Evolutionary conservation across 2,113 vertebrate species (phyloP).

Genomic region (Colinus virginianus): DNA sequence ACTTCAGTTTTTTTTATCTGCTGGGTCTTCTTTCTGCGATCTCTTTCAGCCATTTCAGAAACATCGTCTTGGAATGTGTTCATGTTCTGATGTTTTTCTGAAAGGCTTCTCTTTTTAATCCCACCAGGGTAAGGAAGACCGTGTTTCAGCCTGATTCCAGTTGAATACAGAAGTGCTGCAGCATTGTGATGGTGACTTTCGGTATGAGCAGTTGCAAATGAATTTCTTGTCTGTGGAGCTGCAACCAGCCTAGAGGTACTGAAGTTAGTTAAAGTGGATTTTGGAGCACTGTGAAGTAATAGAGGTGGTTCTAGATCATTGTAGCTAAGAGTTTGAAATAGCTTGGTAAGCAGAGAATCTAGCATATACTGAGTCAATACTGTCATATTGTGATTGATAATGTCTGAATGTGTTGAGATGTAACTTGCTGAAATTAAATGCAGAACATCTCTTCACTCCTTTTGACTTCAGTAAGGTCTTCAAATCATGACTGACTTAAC

Average conservation of each 20-base stretch:
- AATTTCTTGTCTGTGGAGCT: neutral
- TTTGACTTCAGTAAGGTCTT: neutral
- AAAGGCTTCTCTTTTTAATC: neutral
- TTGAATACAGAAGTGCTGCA: neutral
- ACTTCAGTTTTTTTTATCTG: neutral
- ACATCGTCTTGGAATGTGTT: neutral
- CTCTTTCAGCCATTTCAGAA: neutral
- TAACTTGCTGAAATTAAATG: neutral
- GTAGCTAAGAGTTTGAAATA: neutral
- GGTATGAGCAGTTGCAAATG: neutral
- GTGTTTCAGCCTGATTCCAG: neutral
- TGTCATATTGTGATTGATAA: neutral
- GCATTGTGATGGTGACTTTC: neutral
- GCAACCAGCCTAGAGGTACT: neutral
- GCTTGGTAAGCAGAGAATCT: neutral
- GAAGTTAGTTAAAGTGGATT: neutral
- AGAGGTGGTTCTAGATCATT: neutral
- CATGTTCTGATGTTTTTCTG: neutral
- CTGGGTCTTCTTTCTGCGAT: neutral
- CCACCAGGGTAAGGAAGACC: neutral
- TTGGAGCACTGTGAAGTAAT: neutral
- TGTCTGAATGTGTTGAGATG: neutral
- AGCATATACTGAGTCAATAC: neutral
- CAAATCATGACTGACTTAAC: neutral
- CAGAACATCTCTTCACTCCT: neutral